Conservation (phyloP, 1,140 invertebrate genomes). For the Neodiprion virginianus region DNA sequence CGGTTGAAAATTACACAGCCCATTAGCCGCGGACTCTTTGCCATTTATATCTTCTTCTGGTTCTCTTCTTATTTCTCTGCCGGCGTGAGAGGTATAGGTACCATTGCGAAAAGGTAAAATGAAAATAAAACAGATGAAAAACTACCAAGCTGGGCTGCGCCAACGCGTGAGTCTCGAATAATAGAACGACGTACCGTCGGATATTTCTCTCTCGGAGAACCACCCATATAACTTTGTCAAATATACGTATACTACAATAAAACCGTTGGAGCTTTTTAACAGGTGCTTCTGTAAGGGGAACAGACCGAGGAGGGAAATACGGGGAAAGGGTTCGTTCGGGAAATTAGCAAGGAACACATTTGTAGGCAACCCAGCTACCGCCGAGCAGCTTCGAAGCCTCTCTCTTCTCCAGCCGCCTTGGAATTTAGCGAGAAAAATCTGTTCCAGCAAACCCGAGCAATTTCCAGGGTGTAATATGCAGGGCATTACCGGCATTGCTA, state of each 20-base stretch:
- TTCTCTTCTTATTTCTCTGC: background rate
- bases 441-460: conserved; percentile 20
- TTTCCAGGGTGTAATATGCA: conserved; percentile 39
- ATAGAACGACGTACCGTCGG: background rate
- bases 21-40: conserved; percentile 1
- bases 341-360: background rate
- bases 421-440: background rate
- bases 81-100: too few relatives aligned
- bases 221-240: too few relatives aligned
- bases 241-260: conserved; percentile 1
- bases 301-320: too few relatives aligned
- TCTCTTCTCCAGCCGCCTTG: background rate
- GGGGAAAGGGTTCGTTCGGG: background rate
- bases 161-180: background rate
- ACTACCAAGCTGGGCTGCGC: background rate
- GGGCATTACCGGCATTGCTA: conserved; percentile 29
- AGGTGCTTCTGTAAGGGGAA: too few relatives aligned
- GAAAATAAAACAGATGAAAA: background rate
- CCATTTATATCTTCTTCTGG: conserved; percentile 2
- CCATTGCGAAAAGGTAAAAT: background rate
- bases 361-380: background rate
- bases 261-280: too few relatives aligned
- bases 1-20: conserved; percentile 4
- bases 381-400: background rate
- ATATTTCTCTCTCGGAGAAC: too few relatives aligned